phyloP scores from a whole-genome alignment of 2,888 invertebrate genomes.

The Caenorhabditis auriculariae region DNA sequence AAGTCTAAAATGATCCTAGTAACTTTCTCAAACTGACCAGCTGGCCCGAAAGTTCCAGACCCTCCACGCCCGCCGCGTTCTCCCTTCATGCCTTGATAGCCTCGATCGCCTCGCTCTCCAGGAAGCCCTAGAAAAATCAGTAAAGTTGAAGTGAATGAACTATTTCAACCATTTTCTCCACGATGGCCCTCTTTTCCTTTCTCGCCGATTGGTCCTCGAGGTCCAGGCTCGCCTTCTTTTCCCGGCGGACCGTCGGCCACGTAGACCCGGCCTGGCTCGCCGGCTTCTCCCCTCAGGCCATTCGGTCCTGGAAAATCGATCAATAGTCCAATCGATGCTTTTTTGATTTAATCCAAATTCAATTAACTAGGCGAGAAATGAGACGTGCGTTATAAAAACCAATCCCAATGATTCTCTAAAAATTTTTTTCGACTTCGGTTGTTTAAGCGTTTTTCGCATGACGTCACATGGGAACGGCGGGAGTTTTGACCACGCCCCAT shows the following conservation, averaged over 20 bases:
- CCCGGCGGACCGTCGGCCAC: slow-evolving; percentile 39
- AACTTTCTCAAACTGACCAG: slow-evolving; percentile 11
- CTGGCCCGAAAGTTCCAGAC: slow-evolving; percentile 18
- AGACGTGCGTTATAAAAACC: too few relatives aligned
- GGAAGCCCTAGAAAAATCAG: slow-evolving; percentile 5
- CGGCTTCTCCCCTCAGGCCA: slow-evolving; percentile 27
- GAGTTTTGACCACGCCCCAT: too few relatives aligned
- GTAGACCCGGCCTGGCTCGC: slow-evolving; percentile 35
- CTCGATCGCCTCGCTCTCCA: slow-evolving; percentile 24
- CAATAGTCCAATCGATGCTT: too few relatives aligned
- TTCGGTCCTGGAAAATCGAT: slow-evolving; percentile 7
- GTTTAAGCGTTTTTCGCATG: too few relatives aligned
- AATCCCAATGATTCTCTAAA: too few relatives aligned
- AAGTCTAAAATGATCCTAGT: too few relatives aligned
- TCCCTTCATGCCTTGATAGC: slow-evolving; percentile 33
- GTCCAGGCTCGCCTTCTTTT: slow-evolving; percentile 35
- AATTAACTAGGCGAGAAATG: too few relatives aligned
- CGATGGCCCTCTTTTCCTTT: slow-evolving; percentile 29
- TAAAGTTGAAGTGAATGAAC: not conserved
- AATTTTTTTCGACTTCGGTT: too few relatives aligned
- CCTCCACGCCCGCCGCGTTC: slow-evolving; percentile 27
- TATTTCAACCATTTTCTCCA: slow-evolving; percentile 26
- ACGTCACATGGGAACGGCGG: too few relatives aligned
- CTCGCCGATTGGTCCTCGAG: slow-evolving; percentile 31
- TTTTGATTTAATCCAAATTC: too few relatives aligned